These are phyloP conservation scores for Cynopterus sphinx DNA, from an alignment of 2,797 vertebrate genomes.

Conservation along the genomic window DNA sequence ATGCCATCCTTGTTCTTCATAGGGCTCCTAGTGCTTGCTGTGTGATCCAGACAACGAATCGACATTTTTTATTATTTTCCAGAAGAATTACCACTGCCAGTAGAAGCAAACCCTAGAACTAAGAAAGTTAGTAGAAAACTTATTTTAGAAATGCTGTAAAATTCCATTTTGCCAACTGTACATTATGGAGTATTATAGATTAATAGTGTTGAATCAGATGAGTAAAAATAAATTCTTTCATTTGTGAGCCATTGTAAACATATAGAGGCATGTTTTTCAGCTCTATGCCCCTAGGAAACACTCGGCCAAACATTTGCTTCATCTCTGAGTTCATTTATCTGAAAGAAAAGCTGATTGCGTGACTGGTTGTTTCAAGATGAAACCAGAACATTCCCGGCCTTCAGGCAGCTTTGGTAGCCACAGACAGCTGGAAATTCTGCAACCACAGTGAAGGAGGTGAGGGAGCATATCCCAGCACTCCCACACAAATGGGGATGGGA, in stretches of 20 bases:
- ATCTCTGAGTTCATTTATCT: background rate
- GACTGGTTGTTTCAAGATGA: slow-evolving; percentile 49
- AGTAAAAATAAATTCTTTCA: background rate
- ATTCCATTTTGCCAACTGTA: background rate
- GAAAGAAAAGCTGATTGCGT: slow-evolving; percentile 46
- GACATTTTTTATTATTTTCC: background rate
- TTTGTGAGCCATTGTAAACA: background rate
- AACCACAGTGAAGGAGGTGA: background rate
- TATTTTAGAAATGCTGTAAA: slow-evolving; percentile 35
- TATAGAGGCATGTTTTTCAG: background rate
- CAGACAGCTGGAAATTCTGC: background rate
- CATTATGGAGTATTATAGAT: background rate
- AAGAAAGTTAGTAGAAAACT: background rate
- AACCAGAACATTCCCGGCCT: slow-evolving; percentile 30
- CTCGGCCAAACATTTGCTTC: slow-evolving; percentile 18
- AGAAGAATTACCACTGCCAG: background rate
- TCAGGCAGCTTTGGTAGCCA: background rate
- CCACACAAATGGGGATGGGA: background rate
- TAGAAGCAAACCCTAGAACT: background rate
- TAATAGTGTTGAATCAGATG: background rate
- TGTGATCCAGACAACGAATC: background rate
- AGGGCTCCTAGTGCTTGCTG: background rate
- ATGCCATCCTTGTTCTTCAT: background rate
- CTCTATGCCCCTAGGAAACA: background rate
- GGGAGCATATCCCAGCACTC: background rate